Percentiles rank a stretch among this genome's conserved stretches.
These are phyloP conservation scores for Oryctes rhinoceros DNA, from an alignment of 1,140 invertebrate genomes.

Conservation along the genomic window DNA sequence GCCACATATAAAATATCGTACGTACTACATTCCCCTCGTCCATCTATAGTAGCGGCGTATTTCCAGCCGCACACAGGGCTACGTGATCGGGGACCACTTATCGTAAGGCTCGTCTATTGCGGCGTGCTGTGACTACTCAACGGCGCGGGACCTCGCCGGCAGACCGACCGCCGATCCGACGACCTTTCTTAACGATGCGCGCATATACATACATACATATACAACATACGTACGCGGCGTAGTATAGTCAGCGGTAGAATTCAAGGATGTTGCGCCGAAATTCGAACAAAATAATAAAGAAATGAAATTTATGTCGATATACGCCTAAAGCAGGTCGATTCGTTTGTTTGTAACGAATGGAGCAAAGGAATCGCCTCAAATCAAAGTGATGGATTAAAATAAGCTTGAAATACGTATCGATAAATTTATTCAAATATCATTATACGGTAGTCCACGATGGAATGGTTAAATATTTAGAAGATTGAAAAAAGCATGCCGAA, in stretches of 20 bases:
- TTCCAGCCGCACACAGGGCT: conserved; percentile 40
- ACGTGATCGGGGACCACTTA: conserved; percentile 49
- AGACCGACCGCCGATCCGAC: conserved; percentile 41
- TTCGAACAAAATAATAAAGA: no score
- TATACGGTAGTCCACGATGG: no score
- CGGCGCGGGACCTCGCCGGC: conserved; percentile 39
- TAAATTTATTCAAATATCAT: no score
- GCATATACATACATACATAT: conserved; percentile 34
- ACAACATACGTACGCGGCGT: conserved; percentile 38
- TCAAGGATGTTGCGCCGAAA: no score
- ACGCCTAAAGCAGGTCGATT: no score
- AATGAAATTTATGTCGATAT: no score
- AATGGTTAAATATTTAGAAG: no score
- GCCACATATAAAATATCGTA: conserved; percentile 33
- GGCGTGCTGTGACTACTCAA: conserved; percentile 44
- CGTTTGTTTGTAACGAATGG: no score
- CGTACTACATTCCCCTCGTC: conserved; percentile 18
- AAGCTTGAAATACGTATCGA: no score
- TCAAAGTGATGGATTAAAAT: no score
- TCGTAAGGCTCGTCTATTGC: conserved; percentile 46
- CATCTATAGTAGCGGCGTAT: conserved; percentile 6
- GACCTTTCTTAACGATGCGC: conserved; percentile 40
- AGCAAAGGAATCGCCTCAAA: no score
- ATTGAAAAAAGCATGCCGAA: no score
- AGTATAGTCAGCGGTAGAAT: conserved; percentile 17